Conservation (phyloP, 1,140 invertebrate species). For the Heliothis subflexa region DNA sequence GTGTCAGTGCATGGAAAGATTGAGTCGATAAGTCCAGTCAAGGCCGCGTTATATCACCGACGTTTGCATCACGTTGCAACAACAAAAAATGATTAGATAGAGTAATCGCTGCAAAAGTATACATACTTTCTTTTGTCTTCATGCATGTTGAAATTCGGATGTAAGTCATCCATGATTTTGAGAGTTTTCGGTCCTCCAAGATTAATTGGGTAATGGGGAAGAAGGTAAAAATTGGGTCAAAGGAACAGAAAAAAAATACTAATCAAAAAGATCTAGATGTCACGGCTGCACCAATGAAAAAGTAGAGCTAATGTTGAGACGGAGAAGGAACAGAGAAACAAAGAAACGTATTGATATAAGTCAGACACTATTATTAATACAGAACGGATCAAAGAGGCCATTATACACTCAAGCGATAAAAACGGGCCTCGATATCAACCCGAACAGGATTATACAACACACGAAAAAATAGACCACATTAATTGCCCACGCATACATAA, state of each 20-base stretch:
- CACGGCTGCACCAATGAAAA: not conserved
- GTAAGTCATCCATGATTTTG: not conserved
- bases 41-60: constrained; percentile 67
- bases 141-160: not conserved
- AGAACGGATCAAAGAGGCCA: constrained; percentile 37
- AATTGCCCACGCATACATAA: not conserved
- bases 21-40: constrained; percentile 62
- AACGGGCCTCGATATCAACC: constrained; percentile 21
- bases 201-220: not conserved
- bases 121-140: constrained; percentile 28
- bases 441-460: constrained; percentile 16
- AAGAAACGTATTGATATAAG: constrained; percentile 43
- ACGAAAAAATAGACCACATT: constrained; percentile 35
- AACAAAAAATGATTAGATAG: constrained; percentile 70
- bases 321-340: constrained; percentile 32
- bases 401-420: constrained; percentile 32
- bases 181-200: not conserved
- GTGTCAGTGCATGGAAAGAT: constrained; percentile 57
- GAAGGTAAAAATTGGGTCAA: not conserved
- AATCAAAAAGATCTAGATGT: not conserved
- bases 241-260: not conserved
- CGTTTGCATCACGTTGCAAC: constrained; percentile 61
- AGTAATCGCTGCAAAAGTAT: constrained; percentile 49
- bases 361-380: constrained; percentile 34
- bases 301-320: constrained; percentile 7